Conservation (phyloP, 2,113 vertebrate species). For the Rhynchomys soricoides region DNA sequence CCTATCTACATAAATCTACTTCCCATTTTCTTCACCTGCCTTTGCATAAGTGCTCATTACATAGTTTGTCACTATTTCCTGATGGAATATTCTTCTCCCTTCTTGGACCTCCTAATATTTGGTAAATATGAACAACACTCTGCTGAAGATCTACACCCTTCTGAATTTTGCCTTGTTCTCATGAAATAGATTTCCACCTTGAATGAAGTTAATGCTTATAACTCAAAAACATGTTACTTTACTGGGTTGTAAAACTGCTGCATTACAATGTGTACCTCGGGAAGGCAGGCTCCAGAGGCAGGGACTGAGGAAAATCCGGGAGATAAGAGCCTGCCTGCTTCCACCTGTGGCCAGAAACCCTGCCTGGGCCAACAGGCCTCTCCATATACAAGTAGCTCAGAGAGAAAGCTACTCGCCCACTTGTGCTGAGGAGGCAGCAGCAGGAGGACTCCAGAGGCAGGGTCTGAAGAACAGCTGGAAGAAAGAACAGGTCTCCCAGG, state of each 20-base stretch:
- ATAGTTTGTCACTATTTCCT: not conserved
- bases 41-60: not conserved
- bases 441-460: too few relatives aligned
- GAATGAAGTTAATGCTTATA: slow-evolving; percentile 9
- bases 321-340: too few relatives aligned
- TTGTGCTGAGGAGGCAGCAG: too few relatives aligned
- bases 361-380: too few relatives aligned
- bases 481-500: too few relatives aligned
- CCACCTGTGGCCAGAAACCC: too few relatives aligned
- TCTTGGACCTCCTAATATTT: not conserved
- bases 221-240: not conserved
- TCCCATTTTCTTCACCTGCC: not conserved
- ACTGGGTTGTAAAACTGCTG: not conserved
- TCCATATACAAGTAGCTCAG: too few relatives aligned
- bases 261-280: not conserved
- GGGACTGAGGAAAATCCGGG: too few relatives aligned
- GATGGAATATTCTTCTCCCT: slow-evolving; percentile 1
- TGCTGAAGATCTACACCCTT: not conserved
- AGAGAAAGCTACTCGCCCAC: too few relatives aligned
- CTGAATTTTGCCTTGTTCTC: not conserved
- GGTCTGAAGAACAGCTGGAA: too few relatives aligned
- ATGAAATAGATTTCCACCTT: not conserved
- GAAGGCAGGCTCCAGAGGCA: too few relatives aligned
- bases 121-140: not conserved
- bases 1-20: slow-evolving; percentile 20